A percentile compares a stretch with the other conserved stretches of the same genome.
Evolutionary conservation across 1,140 invertebrate species (phyloP).

Genomic region (Venustaconcha ellipsiformis): DNA sequence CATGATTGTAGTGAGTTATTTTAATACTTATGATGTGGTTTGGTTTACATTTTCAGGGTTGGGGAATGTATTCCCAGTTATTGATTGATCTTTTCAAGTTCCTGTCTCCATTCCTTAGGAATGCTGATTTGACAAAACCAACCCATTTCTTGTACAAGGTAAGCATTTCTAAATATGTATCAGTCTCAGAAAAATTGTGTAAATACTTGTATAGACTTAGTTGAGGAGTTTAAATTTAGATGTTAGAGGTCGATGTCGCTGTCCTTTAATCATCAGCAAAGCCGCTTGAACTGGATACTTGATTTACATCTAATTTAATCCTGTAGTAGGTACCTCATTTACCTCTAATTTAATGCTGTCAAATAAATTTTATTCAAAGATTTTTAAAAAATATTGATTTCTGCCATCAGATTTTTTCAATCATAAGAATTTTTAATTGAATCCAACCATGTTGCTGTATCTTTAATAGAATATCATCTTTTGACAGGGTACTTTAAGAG

Average conservation of each 20-base stretch:
- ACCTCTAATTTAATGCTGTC: not conserved
- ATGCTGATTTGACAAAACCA: conserved; percentile 94
- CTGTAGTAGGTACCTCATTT: not conserved
- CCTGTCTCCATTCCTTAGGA: conserved; percentile 94
- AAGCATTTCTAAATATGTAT: conserved; percentile 14
- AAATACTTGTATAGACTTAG: no score
- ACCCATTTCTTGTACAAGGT: conserved; percentile 91
- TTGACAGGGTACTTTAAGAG: conserved; percentile 88
- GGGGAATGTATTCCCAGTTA: conserved; percentile 81
- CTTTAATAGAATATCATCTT: conserved; percentile 5
- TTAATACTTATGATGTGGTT: no score
- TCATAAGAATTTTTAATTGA: no score
- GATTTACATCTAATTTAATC: not conserved
- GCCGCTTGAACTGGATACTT: not conserved
- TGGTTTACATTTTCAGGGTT: conserved; percentile 60
- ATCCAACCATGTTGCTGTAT: no score
- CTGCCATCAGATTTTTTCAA: no score
- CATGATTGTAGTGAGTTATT: no score
- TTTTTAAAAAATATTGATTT: no score
- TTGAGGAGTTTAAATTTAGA: not conserved
- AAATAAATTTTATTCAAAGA: no score
- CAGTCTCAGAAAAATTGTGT: not conserved
- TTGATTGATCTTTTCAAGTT: conserved; percentile 97
- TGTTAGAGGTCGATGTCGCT: not conserved
- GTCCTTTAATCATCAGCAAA: no score